Conservation (phyloP, 2,888 invertebrate genomes). For the Hartigia nigra region DNA sequence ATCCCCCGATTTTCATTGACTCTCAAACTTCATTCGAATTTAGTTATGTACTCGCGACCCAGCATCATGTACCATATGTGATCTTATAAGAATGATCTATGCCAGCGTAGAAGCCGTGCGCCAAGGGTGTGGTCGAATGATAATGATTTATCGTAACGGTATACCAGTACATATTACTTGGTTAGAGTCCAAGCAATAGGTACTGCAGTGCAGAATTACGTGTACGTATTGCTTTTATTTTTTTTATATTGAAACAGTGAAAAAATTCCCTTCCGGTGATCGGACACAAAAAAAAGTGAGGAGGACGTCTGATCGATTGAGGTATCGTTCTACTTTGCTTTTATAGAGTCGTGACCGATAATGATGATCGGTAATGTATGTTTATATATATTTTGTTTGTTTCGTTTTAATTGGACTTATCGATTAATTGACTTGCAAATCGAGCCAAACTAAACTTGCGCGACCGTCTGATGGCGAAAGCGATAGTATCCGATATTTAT, state of each 20-base stretch:
- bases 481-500: no score
- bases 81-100: conserved; percentile 38
- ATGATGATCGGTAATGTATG: neutral
- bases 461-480: neutral
- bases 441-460: neutral
- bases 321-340: neutral
- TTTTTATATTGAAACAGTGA: neutral
- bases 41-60: neutral
- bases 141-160: conserved; percentile 46
- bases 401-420: neutral
- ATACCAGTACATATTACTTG: conserved; percentile 14
- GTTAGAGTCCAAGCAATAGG: conserved; percentile 27
- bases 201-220: conserved; percentile 22
- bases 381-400: neutral
- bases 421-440: neutral
- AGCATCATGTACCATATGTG: neutral
- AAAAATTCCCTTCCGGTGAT: neutral
- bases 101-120: conserved; percentile 32
- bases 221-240: neutral
- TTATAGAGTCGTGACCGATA: neutral
- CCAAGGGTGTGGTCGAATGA: conserved; percentile 49
- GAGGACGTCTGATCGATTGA: neutral
- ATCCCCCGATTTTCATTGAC: neutral
- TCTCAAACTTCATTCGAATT: conserved; percentile 3
- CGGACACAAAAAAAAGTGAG: neutral